Conservation (phyloP, 2,113 vertebrate genomes). For the Dendropsophus ebraccatus region DNA sequence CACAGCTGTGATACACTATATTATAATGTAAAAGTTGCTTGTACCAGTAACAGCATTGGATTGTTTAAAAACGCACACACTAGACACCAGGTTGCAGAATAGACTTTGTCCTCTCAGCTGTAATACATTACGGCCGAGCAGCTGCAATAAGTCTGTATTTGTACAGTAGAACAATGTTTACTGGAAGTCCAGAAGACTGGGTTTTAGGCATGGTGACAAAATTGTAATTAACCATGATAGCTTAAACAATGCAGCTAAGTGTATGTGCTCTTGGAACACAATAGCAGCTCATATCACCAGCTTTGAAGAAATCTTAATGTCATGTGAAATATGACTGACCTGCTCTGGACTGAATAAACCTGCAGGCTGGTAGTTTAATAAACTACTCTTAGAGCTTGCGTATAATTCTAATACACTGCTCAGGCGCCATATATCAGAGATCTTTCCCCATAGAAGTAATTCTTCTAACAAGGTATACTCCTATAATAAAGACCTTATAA, state of each 20-base stretch:
- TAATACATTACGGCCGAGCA: not conserved
- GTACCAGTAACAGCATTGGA: not conserved
- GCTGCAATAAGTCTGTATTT: constrained; percentile 9
- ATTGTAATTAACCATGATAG: constrained; percentile 41
- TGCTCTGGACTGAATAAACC: not conserved
- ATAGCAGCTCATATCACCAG: constrained; percentile 5
- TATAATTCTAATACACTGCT: not conserved
- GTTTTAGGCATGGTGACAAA: constrained; percentile 50
- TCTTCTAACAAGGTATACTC: too few relatives aligned
- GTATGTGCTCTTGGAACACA: not conserved
- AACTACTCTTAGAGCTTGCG: not conserved
- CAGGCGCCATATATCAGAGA: not conserved
- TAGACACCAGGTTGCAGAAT: not conserved
- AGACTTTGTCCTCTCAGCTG: not conserved
- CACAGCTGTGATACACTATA: too few relatives aligned
- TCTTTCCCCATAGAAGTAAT: too few relatives aligned
- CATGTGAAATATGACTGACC: constrained; percentile 7
- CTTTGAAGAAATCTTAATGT: constrained; percentile 11
- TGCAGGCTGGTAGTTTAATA: not conserved
- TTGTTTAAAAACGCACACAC: not conserved
- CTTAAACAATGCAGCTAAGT: constrained; percentile 17
- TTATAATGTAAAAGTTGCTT: too few relatives aligned
- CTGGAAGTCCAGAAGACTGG: constrained; percentile 41
- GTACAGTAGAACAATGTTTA: constrained; percentile 8
- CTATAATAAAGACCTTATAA: too few relatives aligned